Conservation (phyloP, 2,888 invertebrate genomes). For the Oegoconia quadripuncta region DNA sequence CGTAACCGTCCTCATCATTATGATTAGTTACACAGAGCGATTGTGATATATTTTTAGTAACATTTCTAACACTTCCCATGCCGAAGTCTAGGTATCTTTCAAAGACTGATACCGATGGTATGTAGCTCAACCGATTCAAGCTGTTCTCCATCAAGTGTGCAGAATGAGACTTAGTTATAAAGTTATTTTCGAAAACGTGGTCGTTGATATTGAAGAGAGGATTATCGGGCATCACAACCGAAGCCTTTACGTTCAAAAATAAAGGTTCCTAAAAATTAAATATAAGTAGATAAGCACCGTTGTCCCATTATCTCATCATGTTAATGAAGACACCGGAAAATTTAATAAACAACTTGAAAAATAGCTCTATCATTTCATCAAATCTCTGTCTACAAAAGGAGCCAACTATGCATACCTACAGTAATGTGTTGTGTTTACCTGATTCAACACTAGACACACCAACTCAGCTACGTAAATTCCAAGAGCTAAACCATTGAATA, state of each 20-base stretch:
- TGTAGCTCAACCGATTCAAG: constrained; percentile 48
- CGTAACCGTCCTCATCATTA: constrained; percentile 54
- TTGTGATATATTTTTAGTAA: constrained; percentile 64
- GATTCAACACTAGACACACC: constrained; percentile 64
- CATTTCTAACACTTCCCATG: constrained; percentile 50
- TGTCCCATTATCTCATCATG: no score
- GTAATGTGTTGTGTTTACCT: constrained; percentile 37
- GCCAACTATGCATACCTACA: no score
- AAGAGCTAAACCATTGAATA: constrained; percentile 57
- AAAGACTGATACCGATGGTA: constrained; percentile 64
- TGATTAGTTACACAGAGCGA: constrained; percentile 69
- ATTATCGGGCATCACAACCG: constrained; percentile 51
- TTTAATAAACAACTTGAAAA: no score
- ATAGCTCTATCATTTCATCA: no score
- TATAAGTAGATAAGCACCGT: no score
- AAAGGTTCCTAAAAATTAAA: constrained; percentile 54
- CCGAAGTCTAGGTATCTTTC: constrained; percentile 66
- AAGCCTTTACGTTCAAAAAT: constrained; percentile 53
- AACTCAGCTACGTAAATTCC: constrained; percentile 64
- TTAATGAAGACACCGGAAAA: no score
- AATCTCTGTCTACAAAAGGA: no score
- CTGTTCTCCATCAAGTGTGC: constrained; percentile 67
- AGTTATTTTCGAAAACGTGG: constrained; percentile 51
- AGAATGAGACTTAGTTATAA: constrained; percentile 46
- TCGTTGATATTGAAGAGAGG: constrained; percentile 47